Base-by-base conservation (phyloP, 2,113 vertebrate species). In the Oryzias javanicus region DNA sequence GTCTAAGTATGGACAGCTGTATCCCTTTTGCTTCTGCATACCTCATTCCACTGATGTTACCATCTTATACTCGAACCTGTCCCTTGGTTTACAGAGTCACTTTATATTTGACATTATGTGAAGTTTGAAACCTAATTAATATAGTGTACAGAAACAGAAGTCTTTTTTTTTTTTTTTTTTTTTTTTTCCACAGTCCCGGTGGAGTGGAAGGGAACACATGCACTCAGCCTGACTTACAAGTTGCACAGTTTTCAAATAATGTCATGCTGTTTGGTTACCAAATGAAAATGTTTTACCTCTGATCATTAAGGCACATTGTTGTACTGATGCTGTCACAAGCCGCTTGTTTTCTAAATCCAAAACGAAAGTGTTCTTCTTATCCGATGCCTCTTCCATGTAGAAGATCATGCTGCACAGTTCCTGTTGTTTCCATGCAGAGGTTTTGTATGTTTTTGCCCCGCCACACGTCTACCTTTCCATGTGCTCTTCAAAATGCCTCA, bases 71-170 rank as follows among this genome's bases (percentile, higher is more conserved):
- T 49, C 68, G 35, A 14, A 68, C 15, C 15, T 71, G 69, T 72
- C 77, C 73, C 82, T 87, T 3, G 46, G 78, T 89, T 89, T 86
- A 87, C 85, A 74, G 70, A 77, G 80, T 87, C 84, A 84, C 80
- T 85, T 86, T 81, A 82, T 85, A 85, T 83, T 72, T 79, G 76
- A 81, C 72, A 79, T 74, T 67, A 79, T 65, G 80, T 86, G 78
- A 68, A 71, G 66, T 78, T 83, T 76, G 49, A 69, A 63, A 69
- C 56, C 52, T 13, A 74, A 66, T 73, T 48, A 74, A 65, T 72
- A 80, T 82, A 74, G 78, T 86, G 84, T 85, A 82, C 75, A 88
- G 74, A 78, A 82, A 71, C 55, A 35, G 47, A 83, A 63, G 58
- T 61, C 29, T 74, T 47, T n/a, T n/a, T n/a, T n/a, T n/a, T n/a